A percentile compares a stretch with the other conserved stretches of the same genome.
These are phyloP conservation scores for Micromussa lordhowensis DNA, from an alignment of 92 coral and sea anemone species.

Conservation along the genomic window DNA sequence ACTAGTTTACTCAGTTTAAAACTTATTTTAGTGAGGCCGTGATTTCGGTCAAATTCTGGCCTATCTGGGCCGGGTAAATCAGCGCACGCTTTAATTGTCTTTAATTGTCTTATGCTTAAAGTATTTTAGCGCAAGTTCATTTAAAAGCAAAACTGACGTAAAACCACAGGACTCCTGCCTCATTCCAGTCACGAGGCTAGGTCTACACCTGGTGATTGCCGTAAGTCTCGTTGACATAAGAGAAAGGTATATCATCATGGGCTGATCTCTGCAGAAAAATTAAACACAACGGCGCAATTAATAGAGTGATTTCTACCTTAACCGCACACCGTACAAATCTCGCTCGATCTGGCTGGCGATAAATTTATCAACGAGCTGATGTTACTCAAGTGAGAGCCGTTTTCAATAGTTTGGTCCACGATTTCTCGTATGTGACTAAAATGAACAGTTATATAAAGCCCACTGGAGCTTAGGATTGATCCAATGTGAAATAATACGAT, in stretches of 20 bases:
- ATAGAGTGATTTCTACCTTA: background rate
- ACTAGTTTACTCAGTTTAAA: no score
- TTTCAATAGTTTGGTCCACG: background rate
- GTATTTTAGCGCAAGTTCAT: background rate
- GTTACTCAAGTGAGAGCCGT: background rate
- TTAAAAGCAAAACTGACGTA: background rate
- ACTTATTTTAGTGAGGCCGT: no score
- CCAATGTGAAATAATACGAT: no score
- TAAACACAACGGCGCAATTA: background rate
- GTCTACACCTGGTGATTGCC: background rate
- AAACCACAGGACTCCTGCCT: background rate
- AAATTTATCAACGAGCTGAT: background rate
- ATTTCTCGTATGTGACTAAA: background rate
- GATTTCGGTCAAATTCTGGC: background rate
- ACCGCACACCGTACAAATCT: background rate
- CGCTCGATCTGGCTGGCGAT: background rate
- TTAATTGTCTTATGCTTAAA: background rate
- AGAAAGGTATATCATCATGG: background rate
- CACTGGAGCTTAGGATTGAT: no score
- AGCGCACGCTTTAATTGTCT: background rate
- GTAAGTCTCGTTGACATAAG: conserved; percentile 9
- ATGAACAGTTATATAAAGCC: no score
- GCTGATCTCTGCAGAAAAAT: background rate
- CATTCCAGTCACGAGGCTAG: background rate
- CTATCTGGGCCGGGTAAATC: background rate